Evolutionary conservation across 2,888 invertebrate genomes (phyloP).

Genomic region (Teleogryllus oceanicus): DNA sequence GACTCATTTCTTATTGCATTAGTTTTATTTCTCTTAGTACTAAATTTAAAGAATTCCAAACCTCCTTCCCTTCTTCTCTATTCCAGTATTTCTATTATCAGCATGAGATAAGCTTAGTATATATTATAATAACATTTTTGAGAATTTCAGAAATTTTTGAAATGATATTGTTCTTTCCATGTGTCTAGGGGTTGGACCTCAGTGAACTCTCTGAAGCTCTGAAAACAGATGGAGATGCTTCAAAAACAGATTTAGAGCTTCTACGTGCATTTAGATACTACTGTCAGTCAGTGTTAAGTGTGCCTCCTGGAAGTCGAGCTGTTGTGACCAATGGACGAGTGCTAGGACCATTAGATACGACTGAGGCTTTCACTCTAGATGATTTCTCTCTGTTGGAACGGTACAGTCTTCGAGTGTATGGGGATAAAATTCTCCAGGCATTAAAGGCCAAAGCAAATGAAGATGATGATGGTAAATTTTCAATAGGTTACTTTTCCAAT

Average conservation of each 20-base stretch:
- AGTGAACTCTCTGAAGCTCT: slow-evolving; percentile 19
- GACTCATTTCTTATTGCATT: too few relatives aligned
- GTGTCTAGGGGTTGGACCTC: slow-evolving; percentile 30
- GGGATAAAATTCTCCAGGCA: slow-evolving; percentile 67
- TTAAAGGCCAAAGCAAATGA: slow-evolving; percentile 45
- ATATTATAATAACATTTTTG: too few relatives aligned
- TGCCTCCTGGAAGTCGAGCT: slow-evolving; percentile 64
- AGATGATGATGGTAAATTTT: neutral
- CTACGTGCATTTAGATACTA: slow-evolving; percentile 56
- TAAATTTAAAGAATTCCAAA: too few relatives aligned
- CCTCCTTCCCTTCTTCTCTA: too few relatives aligned
- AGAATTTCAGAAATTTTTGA: too few relatives aligned
- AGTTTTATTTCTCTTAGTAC: too few relatives aligned
- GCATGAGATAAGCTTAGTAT: too few relatives aligned
- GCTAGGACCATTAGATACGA: slow-evolving; percentile 72
- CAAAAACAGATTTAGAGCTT: neutral
- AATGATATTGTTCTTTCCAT: neutral
- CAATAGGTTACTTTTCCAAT: too few relatives aligned
- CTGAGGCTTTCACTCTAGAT: slow-evolving; percentile 76
- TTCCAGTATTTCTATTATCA: too few relatives aligned
- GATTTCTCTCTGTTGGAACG: slow-evolving; percentile 88
- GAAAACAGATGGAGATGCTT: neutral
- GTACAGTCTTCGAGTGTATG: slow-evolving; percentile 58
- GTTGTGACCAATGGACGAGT: slow-evolving; percentile 86
- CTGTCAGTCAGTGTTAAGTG: slow-evolving; percentile 65